These are phyloP conservation scores for Sesia apiformis DNA, from an alignment of 2,888 invertebrate genomes.

Conservation along the genomic window DNA sequence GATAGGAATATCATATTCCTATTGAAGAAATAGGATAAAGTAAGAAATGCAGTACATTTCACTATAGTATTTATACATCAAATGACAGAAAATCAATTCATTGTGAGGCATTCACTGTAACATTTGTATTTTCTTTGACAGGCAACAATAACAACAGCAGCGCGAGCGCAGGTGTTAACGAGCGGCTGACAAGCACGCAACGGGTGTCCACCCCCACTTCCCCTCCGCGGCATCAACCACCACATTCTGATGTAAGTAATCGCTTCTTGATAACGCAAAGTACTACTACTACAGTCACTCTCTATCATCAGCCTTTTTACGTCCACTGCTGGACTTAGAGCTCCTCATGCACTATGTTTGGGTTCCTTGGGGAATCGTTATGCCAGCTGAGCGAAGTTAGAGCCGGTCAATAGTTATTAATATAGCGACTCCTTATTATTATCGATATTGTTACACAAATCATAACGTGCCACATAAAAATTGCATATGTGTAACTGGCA, in stretches of 20 bases:
- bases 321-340: too few relatives aligned
- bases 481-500: conserved; percentile 28
- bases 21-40: too few relatives aligned
- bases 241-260: conserved; percentile 45
- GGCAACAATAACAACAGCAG: neutral
- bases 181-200: conserved; percentile 22
- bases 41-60: too few relatives aligned
- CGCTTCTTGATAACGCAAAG: neutral
- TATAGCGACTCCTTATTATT: too few relatives aligned
- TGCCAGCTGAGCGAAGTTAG: too few relatives aligned
- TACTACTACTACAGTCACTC: neutral
- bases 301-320: too few relatives aligned
- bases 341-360: too few relatives aligned
- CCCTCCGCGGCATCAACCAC: conserved; percentile 31
- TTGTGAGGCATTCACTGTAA: neutral
- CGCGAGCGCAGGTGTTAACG: conserved; percentile 13
- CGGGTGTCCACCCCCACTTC: conserved; percentile 41
- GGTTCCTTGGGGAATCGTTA: too few relatives aligned
- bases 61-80: too few relatives aligned
- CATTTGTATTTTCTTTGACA: neutral
- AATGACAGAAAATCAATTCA: neutral
- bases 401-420: too few relatives aligned
- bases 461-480: neutral
- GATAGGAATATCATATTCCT: too few relatives aligned
- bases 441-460: conserved; percentile 2